Percentiles rank a stretch among this genome's conserved stretches.
These are phyloP conservation scores for Quadriops clusia DNA, from an alignment of 2,888 invertebrate species.

Conservation along the genomic window DNA sequence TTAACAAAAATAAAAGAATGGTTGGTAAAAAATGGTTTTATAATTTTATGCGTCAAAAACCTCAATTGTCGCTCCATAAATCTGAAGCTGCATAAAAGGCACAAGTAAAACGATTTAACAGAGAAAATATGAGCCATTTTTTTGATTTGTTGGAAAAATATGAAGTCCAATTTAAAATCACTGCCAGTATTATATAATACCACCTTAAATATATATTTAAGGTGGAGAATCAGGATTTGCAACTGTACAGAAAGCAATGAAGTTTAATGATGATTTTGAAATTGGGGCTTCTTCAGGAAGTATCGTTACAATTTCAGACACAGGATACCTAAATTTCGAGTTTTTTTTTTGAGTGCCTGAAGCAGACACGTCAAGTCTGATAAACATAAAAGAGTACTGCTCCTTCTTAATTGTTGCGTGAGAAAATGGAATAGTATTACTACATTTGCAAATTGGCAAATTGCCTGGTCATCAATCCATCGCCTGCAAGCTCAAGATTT, in stretches of 20 bases:
- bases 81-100: constrained; percentile 13
- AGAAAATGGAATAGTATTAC: constrained; percentile 17
- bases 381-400: constrained; percentile 11
- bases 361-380: constrained; percentile 12
- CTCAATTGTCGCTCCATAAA: constrained; percentile 13
- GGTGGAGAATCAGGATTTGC: constrained; percentile 14
- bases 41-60: constrained; percentile 13
- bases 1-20: constrained; percentile 14
- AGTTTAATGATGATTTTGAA: constrained; percentile 3
- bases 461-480: constrained; percentile 21
- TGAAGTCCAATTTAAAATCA: constrained; percentile 11
- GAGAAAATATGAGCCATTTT: constrained; percentile 13
- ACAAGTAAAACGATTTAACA: constrained; percentile 14
- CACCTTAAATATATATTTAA: no score
- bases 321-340: constrained; percentile 18
- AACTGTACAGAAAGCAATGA: constrained; percentile 13
- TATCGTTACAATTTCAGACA: constrained; percentile 6
- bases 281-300: constrained; percentile 5
- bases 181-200: constrained; percentile 13
- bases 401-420: constrained; percentile 15
- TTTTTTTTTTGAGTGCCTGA: constrained; percentile 17
- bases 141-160: constrained; percentile 13
- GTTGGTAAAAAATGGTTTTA: constrained; percentile 16
- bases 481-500: constrained; percentile 19
- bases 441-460: no score